Evolutionary conservation across 2,888 invertebrate species (phyloP), one percentile per base, ranked within the genome.

Genomic region (Apantesis nais): DNA sequence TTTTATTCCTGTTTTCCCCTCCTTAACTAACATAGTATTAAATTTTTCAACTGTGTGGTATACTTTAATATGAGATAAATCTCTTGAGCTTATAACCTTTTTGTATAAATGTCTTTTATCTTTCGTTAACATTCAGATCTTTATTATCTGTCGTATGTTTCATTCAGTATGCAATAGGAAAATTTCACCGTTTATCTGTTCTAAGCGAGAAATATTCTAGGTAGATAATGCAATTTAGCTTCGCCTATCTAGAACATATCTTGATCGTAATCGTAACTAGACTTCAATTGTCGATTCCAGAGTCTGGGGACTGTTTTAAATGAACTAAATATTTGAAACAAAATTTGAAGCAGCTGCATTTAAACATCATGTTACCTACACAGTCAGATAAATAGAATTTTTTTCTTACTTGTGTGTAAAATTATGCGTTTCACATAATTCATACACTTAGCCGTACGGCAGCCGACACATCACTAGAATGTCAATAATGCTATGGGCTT

Each of bases 401-500:
- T 66, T 72, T 72, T 8, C 62, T 64, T 58, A 65, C 69, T n/a
- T 72, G 70, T 76, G 71, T 74, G 71, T 75, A 76, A 72, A 67
- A 71, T 61, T 73, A 77, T 72, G 67, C 72, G 71, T 79, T 79
- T 29, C 70, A 77, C 74, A 64, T 77, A 68, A 72, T 73, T 72
- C 78, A 73, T 73, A 73, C 73, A 63, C 70, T 62, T 66, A 66
- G 29, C 70, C 71, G 68, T 63, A 52, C 60, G 72, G 61, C 66
- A 78, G 65, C 34, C 71, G 83, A 78, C 75, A 88, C 89, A 80
- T 74, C 74, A 74, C 66, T 79, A 80, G 93, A 92, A 93, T 93
- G 86, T 78, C 86, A 93, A 93, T 91, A 73, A 83, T 74, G 71
- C 75, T 74, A 74, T 76, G 92, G 92, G 87, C 86, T 92, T 93